Base-by-base conservation (phyloP, 2,113 vertebrate species). In the Asarcornis scutulata region DNA sequence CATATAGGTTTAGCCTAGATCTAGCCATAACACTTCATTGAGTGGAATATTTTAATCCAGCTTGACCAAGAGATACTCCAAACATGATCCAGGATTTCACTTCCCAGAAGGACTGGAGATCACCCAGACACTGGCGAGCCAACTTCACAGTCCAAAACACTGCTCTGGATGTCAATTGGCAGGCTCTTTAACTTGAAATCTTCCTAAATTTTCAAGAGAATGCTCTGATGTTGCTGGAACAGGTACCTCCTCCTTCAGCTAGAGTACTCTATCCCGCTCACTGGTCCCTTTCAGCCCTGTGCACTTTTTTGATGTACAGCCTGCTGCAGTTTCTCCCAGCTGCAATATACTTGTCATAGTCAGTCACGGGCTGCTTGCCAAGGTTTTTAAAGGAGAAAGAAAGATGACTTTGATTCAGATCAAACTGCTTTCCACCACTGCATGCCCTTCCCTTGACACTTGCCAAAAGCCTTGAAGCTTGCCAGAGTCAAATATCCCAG, bases 231-330 rank as follows among this genome's bases (percentile, higher is more conserved):
- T 48, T 83, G 8, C 59, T 76, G 15, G 6, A 31, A 1, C 8
- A 60, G 5, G 8, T 48, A 48, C 7, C 6, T 84, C 9, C 9
- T 84, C 31, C 23, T 62, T 74, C 13, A 48, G 7, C 0, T 82
- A 69, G 26, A 63, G 1, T 18, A 27, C 72, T 79, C 31, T 81
- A 59, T 52, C 27, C 11, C 15, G 31, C 13, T 44, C 42, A 23
- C 2, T 53, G 26, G 5, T 0, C 3, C 13, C 1, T 11, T 68
- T 6, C 32, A 83, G 13, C 3, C 23, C 13, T 16, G 2, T 26
- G 23, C 3, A 72, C 0, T 3, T 44, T 53, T 86, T 50, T 22
- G 3, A 3, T 18, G n/a, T 64, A 42, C 18, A 80, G 3, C 11
- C 6, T 76, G 21, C 13, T 9, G 1, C 26, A 32, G 14, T 17